Conservation (phyloP, 2,797 vertebrate species). For the Crenichthys baileyi region DNA sequence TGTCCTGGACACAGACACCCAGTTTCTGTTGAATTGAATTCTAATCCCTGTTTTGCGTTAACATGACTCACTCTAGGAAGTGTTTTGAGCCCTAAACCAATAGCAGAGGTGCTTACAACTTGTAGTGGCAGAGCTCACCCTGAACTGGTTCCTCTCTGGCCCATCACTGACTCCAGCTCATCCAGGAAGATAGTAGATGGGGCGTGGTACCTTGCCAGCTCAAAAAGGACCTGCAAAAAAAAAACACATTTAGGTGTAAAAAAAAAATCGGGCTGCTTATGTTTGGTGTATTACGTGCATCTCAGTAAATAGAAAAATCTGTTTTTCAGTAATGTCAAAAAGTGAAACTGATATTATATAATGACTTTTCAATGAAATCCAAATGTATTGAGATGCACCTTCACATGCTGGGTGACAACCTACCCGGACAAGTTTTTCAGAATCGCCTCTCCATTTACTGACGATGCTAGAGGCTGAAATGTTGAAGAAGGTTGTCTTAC, state of each 20-base stretch:
- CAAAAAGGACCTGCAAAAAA: slow-evolving; percentile 88
- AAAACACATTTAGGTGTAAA: background rate
- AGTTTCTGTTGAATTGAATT: background rate
- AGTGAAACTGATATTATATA: background rate
- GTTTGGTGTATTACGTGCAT: background rate
- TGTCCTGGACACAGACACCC: slow-evolving; percentile 74
- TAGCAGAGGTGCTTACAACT: background rate
- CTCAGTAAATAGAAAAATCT: background rate
- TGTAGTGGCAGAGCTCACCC: slow-evolving; percentile 79
- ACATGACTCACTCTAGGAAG: background rate
- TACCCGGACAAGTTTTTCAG: slow-evolving; percentile 96
- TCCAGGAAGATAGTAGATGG: slow-evolving; percentile 98
- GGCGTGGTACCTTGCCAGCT: slow-evolving; percentile 93
- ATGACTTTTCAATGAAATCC: background rate
- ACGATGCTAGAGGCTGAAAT: slow-evolving; percentile 97
- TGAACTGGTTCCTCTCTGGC: slow-evolving; percentile 86
- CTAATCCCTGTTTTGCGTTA: background rate
- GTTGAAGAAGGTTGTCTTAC: slow-evolving; percentile 97
- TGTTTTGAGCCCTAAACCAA: background rate
- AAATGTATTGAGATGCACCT: background rate
- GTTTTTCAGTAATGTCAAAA: background rate
- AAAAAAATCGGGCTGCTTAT: background rate
- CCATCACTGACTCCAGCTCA: slow-evolving; percentile 96
- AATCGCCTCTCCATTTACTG: slow-evolving; percentile 98
- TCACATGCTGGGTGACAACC: slow-evolving; percentile 14